These are phyloP conservation scores for Standfussiana lucernea DNA, from an alignment of 2,888 invertebrate genomes.

Conservation along the genomic window DNA sequence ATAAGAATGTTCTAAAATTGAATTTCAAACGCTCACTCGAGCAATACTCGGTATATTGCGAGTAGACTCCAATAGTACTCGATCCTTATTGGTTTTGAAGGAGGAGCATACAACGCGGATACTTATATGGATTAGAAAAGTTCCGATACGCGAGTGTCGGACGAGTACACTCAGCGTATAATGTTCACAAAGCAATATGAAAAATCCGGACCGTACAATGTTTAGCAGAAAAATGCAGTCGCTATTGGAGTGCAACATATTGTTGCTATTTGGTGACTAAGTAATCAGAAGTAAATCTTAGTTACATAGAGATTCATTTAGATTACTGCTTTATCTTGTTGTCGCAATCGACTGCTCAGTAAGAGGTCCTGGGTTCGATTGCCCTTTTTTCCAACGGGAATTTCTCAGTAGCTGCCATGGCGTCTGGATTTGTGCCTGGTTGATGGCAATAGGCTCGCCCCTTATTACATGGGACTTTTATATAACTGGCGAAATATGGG, in stretches of 20 bases:
- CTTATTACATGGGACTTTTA: not conserved
- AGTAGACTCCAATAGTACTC: conserved; percentile 38
- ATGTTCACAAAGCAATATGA: conserved; percentile 16
- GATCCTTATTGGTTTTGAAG: conserved; percentile 56
- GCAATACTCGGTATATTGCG: conserved; percentile 57
- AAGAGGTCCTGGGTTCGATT: not conserved
- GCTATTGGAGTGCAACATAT: not conserved
- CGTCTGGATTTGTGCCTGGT: not conserved
- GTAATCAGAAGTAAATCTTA: not conserved
- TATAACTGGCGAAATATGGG: not conserved
- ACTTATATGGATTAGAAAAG: conserved; percentile 13
- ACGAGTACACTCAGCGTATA: not conserved
- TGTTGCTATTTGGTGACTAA: not conserved
- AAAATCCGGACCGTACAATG: conserved; percentile 13
- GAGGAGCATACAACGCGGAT: not conserved
- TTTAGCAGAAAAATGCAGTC: not conserved
- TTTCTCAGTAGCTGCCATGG: not conserved
- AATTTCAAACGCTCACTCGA: conserved; percentile 60
- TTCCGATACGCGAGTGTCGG: conserved; percentile 4
- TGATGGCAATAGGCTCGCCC: not conserved
- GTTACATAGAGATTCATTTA: not conserved
- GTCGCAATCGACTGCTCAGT: not conserved
- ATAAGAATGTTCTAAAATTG: conserved; percentile 68
- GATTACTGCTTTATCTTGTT: not conserved
- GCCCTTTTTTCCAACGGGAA: not conserved